A percentile compares a stretch with the other conserved stretches of the same genome.
Conservation (phyloP, 2,888 invertebrate genomes). For the Ischnus inquisitorius region DNA sequence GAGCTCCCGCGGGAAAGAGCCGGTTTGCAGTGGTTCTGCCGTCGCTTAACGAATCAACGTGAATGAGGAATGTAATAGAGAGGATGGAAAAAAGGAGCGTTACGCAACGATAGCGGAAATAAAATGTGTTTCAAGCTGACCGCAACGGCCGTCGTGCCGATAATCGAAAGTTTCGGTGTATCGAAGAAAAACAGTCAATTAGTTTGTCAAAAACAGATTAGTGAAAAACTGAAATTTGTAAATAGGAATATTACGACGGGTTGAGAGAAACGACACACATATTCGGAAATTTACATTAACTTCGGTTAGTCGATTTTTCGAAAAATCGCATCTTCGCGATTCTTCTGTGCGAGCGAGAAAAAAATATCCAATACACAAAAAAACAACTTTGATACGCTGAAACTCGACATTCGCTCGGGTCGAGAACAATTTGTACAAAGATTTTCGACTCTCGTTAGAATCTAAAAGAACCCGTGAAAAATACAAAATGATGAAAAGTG, state of each 20-base stretch:
- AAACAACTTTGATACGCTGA: background rate
- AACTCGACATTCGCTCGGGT: too few relatives aligned
- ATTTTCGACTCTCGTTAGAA: background rate
- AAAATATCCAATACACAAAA: background rate
- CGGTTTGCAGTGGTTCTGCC: slow-evolving; percentile 61
- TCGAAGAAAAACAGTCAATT: slow-evolving; percentile 3
- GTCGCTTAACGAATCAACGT: slow-evolving; percentile 66
- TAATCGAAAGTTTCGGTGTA: background rate
- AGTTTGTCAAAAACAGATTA: background rate
- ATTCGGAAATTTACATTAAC: too few relatives aligned
- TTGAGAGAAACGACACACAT: background rate
- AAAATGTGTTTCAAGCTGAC: slow-evolving; percentile 19
- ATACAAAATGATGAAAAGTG: background rate
- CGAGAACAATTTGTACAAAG: too few relatives aligned
- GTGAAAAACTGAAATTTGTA: background rate
- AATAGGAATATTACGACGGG: background rate
- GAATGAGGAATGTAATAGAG: slow-evolving; percentile 25
- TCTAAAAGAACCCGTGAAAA: background rate
- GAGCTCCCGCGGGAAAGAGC: slow-evolving; percentile 61
- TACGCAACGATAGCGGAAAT: slow-evolving; percentile 35
- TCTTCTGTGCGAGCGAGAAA: background rate
- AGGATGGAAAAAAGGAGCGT: slow-evolving; percentile 45
- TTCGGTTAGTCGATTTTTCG: too few relatives aligned
- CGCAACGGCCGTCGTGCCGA: background rate
- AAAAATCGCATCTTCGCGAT: too few relatives aligned